Evolutionary conservation across 2,113 vertebrate genomes (phyloP).

Genomic region (Brachyistius frenatus): DNA sequence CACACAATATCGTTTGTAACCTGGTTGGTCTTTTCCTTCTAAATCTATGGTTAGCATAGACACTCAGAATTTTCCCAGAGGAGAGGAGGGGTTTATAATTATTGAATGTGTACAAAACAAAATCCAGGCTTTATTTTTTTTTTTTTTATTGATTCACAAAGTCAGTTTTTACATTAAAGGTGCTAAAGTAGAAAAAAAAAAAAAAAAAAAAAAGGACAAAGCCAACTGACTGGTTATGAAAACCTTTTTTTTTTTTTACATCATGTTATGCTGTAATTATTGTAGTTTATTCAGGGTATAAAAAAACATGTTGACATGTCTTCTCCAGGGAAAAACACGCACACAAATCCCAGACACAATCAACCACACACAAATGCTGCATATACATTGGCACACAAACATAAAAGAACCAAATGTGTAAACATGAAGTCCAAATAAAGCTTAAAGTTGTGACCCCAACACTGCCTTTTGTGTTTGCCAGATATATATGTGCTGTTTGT

Average conservation of each 20-base stretch:
- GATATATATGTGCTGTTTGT: neutral
- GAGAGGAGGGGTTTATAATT: conserved; percentile 41
- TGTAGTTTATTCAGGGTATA: conserved; percentile 55
- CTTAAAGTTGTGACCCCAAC: conserved; percentile 71
- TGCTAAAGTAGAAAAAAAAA: conserved; percentile 70
- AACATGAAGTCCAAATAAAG: conserved; percentile 80
- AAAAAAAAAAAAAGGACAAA: conserved; percentile 57
- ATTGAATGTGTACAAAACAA: conserved; percentile 66
- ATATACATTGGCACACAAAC: conserved; percentile 26
- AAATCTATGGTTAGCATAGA: conserved; percentile 63
- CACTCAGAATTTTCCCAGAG: conserved; percentile 33
- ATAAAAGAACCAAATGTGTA: conserved; percentile 54
- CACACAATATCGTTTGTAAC: conserved; percentile 30
- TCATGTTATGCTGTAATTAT: conserved; percentile 57
- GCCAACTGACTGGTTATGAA: conserved; percentile 47
- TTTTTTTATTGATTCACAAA: conserved; percentile 40
- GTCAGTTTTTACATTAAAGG: conserved; percentile 72
- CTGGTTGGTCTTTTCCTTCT: conserved; percentile 44
- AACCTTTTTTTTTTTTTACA: conserved; percentile 45
- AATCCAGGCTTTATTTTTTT: conserved; percentile 53
- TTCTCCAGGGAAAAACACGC: conserved; percentile 6
- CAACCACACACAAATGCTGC: neutral
- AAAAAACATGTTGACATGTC: conserved; percentile 25
- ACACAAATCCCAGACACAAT: neutral
- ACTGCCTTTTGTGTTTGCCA: conserved; percentile 49